Base-by-base conservation (phyloP, 2,888 invertebrate genomes). In the Oscheius sp. region DNA sequence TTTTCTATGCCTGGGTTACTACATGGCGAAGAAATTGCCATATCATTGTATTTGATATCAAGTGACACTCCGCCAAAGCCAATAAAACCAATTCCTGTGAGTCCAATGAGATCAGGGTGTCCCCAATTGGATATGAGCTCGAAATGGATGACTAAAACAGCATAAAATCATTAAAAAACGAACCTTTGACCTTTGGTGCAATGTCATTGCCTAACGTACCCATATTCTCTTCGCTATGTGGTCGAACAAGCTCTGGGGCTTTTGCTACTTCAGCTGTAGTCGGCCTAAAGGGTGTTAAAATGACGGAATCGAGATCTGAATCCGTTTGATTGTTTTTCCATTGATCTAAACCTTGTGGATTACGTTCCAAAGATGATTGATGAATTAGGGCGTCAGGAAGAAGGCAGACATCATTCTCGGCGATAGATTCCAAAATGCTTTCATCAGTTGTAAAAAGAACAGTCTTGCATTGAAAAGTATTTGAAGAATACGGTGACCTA, bases 381-480 rank as follows among this genome's bases (percentile, higher is more conserved):
- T 59, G 59, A 17, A 44, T 59, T 24, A 59, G 41, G 26, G 44
- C 41, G 2, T 64, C 62, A 12, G 63, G 59, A 5, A 73, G 41
- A 12, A 83, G 20, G 86, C 87, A 74, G 8, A 86, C 83, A 78
- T 89, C 89, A 78, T 89, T 84, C 38, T 84, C 80, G 1, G 88
- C 87, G 30, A 89, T 90, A 44, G 87, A 86, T 83, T 91, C 92
- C 33, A 93, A 88, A 64, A 93, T 92, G 20, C 87, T 86, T 36
- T 92, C 91, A 79, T 92, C 91, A 73, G 91, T 92, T 24, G 93
- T 93, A 86, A 93, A 93, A 65, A 93, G 88, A 73, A 93, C 93
- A 8, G 93, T 93, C 93, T 93, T 88, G 26, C 24, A 33, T 33
- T 56, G 6, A 17, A 22, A 8, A 17, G 0, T n/a, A 20, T n/a